These are phyloP conservation scores for Mustela lutreola DNA, from an alignment of 2,113 vertebrate species.

Conservation along the genomic window DNA sequence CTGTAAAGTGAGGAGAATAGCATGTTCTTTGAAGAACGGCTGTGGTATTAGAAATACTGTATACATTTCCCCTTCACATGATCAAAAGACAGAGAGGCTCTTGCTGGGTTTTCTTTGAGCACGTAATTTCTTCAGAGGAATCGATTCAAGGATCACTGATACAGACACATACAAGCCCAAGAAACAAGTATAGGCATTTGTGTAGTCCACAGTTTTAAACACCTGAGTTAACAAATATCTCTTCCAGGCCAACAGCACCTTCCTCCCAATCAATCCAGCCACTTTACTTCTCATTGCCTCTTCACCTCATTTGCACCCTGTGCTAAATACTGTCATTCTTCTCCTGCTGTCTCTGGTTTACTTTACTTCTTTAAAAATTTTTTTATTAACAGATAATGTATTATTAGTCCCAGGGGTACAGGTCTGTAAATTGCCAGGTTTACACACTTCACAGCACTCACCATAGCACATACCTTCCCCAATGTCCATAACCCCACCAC, in stretches of 20 bases:
- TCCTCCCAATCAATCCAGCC: neutral
- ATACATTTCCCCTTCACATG: slow-evolving; percentile 18
- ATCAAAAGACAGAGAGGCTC: neutral
- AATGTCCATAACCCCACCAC: too few relatives aligned
- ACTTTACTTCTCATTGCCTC: neutral
- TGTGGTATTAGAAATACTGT: neutral
- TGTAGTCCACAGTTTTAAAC: neutral
- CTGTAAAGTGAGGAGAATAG: slow-evolving; percentile 5
- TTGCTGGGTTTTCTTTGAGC: slow-evolving; percentile 10
- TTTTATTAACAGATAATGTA: too few relatives aligned
- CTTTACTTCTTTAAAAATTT: neutral
- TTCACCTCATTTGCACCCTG: neutral
- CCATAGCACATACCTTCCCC: too few relatives aligned
- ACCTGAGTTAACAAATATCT: neutral
- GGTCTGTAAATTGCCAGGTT: too few relatives aligned
- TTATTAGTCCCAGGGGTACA: too few relatives aligned
- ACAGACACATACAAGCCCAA: neutral
- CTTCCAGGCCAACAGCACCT: neutral
- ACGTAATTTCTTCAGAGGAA: slow-evolving; percentile 8
- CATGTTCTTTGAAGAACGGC: neutral
- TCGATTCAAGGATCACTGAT: neutral
- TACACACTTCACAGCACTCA: too few relatives aligned
- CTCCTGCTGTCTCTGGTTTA: neutral
- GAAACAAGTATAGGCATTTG: neutral
- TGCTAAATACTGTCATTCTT: neutral